Conservation (phyloP, 2,888 invertebrate species). For the Cosmia pyralina region DNA sequence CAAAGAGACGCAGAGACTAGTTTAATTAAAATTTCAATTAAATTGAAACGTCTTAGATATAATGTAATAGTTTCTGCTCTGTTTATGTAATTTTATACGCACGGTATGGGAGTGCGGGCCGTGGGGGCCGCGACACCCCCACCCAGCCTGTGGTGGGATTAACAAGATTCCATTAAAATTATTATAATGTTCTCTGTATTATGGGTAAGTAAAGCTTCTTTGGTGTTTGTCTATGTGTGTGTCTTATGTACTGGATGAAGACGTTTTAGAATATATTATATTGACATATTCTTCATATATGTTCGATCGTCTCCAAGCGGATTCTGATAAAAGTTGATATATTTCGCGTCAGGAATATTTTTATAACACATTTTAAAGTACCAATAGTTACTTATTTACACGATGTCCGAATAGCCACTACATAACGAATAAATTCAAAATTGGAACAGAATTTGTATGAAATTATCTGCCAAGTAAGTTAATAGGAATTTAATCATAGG, state of each 20-base stretch:
- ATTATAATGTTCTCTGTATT: conserved; percentile 74
- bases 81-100: conserved; percentile 78
- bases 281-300: background rate
- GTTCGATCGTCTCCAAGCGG: background rate
- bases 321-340: background rate
- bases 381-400: no score
- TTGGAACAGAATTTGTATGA: no score
- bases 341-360: background rate
- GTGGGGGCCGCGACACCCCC: conserved; percentile 43
- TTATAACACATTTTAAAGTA: no score
- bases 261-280: background rate
- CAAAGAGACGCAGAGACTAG: conserved; percentile 57
- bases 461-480: no score
- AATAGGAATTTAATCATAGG: no score
- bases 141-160: conserved; percentile 70
- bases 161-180: conserved; percentile 86
- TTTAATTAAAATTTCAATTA: conserved; percentile 80
- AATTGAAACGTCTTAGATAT: conserved; percentile 70
- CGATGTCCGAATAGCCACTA: no score
- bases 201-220: conserved; percentile 68
- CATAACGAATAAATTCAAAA: no score
- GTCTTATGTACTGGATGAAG: conserved; percentile 16
- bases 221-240: conserved; percentile 39
- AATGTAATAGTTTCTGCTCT: conserved; percentile 70
- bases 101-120: conserved; percentile 40